Evolutionary conservation across 2,888 invertebrate genomes (phyloP).

Genomic region (Idaea dimidiata): DNA sequence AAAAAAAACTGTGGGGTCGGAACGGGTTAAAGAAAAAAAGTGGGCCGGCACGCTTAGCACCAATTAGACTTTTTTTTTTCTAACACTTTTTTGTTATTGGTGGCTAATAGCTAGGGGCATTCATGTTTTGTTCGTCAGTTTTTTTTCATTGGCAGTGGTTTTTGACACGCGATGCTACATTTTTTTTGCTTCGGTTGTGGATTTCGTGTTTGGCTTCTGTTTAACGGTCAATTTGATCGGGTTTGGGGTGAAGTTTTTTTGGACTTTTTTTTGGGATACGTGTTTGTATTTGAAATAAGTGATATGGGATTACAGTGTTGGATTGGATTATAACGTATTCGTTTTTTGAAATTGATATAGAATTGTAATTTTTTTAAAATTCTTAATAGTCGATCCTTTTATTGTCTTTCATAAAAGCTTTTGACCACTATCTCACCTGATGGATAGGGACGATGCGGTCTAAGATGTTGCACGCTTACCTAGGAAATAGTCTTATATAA

Average conservation of each 20-base stretch:
- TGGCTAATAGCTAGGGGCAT: slow-evolving; percentile 59
- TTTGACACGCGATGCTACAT: slow-evolving; percentile 68
- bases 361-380: background rate
- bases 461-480: no score
- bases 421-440: no score
- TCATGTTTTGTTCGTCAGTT: slow-evolving; percentile 55
- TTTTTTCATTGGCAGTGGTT: slow-evolving; percentile 47
- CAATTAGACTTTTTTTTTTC: slow-evolving; percentile 73
- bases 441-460: no score
- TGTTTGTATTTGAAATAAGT: slow-evolving; percentile 14
- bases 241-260: slow-evolving; percentile 37
- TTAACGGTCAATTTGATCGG: slow-evolving; percentile 59
- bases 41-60: slow-evolving; percentile 69
- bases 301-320: slow-evolving; percentile 14
- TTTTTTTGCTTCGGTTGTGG: slow-evolving; percentile 35
- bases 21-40: slow-evolving; percentile 52
- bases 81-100: slow-evolving; percentile 70
- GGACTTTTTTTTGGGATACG: slow-evolving; percentile 21
- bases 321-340: slow-evolving; percentile 3
- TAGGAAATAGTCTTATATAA: no score
- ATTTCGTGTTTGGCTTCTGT: slow-evolving; percentile 63
- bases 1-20: slow-evolving; percentile 40
- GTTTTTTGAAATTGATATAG: slow-evolving; percentile 4
- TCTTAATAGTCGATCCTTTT: slow-evolving; percentile 9
- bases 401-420: slow-evolving; percentile 22